Evolutionary conservation across 2,888 invertebrate species (phyloP), one percentile per base, ranked within the genome.

Genomic region (Chydorus sphaericus): DNA sequence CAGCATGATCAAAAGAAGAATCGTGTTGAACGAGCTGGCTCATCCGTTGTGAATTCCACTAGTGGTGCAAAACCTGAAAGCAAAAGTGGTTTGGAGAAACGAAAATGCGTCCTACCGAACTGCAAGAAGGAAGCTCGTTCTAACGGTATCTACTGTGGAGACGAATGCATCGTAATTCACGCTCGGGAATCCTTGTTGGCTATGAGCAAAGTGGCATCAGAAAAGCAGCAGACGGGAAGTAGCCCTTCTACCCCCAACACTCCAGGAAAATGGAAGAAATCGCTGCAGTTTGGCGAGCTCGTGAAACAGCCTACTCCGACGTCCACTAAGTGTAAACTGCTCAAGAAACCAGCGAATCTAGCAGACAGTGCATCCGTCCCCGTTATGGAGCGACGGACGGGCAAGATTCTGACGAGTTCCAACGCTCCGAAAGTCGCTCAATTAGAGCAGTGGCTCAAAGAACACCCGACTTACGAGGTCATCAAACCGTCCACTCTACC

Each of bases 101-200:
- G 38, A n/a, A 56, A 55, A 7, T 57, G 57, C 36, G 29, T 57
- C 4, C 44, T 48, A 6, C 14, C 39, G 7, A 30, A 33, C 4
- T 62, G 62, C 53, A 71, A 65, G 58, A 81, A 81, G 63, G 72
- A 79, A 18, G 81, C 85, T 0, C 76, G 85, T n/a, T 74, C 76
- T n/a, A 83, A 81, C 65, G 85, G 86, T 55, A 85, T 90, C 63
- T 93, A 89, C 69, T 94, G 93, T 69, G 86, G 89, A 64, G 85
- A 90, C 65, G 78, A 79, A 31, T 94, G 93, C 67, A 87, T 92
- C 63, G 75, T 84, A 57, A 82, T 82, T 63, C 89, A 91, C 71
- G 87, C 88, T 2, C 82, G 85, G 64, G 83, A 83, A 62, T 69
- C 69, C 2, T 62, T 70, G 14, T 23, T 39, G 14, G 38, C 29